Conservation (phyloP, 2,797 vertebrate species). For the Neopelma chrysocephalum region DNA sequence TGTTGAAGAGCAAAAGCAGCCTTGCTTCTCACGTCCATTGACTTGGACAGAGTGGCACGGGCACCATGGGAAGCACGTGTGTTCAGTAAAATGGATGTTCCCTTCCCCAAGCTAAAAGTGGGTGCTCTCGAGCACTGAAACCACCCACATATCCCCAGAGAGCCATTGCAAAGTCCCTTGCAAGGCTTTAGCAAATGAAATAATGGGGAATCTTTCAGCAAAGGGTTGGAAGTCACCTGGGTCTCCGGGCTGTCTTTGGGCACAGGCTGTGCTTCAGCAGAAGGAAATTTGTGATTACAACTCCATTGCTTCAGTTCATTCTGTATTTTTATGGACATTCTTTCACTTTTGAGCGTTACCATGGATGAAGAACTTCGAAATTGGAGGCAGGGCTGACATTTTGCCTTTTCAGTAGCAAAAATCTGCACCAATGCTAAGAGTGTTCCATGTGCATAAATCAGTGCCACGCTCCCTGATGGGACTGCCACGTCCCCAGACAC, state of each 20-base stretch:
- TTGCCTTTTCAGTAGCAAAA: not conserved
- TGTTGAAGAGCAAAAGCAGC: not conserved
- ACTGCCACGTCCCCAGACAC: not conserved
- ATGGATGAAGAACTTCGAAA: not conserved
- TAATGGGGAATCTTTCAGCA: not conserved
- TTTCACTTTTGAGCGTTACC: not conserved
- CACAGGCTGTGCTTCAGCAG: not conserved
- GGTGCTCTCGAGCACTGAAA: not conserved
- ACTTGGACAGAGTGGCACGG: not conserved
- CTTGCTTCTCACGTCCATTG: not conserved
- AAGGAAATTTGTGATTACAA: not conserved
- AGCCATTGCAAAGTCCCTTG: not conserved
- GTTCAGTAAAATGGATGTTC: not conserved
- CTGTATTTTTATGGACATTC: not conserved
- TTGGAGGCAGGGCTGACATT: not conserved
- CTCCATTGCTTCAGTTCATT: not conserved
- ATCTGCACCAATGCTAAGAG: not conserved
- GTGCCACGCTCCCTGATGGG: not conserved
- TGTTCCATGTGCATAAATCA: not conserved
- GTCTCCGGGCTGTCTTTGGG: not conserved
- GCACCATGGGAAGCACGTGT: accelerated
- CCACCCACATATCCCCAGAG: not conserved
- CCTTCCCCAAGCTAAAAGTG: not conserved
- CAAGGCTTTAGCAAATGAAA: not conserved
- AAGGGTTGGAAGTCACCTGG: not conserved